A percentile compares a stretch with the other conserved stretches of the same genome.
Evolutionary conservation across 2,888 invertebrate genomes (phyloP).

Genomic region (Agonum fuliginosum): DNA sequence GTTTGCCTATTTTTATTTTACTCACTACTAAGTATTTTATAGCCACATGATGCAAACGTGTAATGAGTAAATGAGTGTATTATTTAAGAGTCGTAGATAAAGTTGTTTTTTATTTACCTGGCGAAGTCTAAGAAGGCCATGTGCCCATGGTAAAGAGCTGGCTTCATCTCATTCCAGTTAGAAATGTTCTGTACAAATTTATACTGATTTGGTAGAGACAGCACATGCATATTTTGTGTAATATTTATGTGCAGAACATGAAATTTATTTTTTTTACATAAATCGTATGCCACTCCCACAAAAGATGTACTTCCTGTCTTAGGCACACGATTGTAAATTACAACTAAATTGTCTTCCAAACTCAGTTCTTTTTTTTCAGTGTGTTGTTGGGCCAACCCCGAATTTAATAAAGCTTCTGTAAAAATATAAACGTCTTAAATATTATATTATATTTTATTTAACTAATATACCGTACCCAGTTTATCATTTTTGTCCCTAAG

Average conservation of each 20-base stretch:
- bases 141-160: conserved; percentile 98
- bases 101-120: too few species aligned
- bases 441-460: neutral
- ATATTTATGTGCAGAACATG: conserved; percentile 96
- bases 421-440: neutral
- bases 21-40: too few species aligned
- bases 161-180: conserved; percentile 91
- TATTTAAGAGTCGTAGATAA: too few species aligned
- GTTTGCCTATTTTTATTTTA: too few species aligned
- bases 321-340: conserved; percentile 97
- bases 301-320: conserved; percentile 98
- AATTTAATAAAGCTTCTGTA: conserved; percentile 29
- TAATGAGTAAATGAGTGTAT: too few species aligned
- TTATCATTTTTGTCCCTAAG: conserved; percentile 70
- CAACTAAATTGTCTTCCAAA: conserved; percentile 81
- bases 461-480: conserved; percentile 68
- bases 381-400: neutral
- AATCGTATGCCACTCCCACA: conserved; percentile 91
- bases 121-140: conserved; percentile 97
- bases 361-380: conserved; percentile 65
- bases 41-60: too few species aligned
- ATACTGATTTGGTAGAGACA: conserved; percentile 93
- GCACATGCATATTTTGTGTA: conserved; percentile 95
- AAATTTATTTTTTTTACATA: conserved; percentile 87
- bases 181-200: conserved; percentile 94